phyloP scores from a whole-genome alignment of 2,797 vertebrate genomes.

The Borostomias antarcticus region DNA sequence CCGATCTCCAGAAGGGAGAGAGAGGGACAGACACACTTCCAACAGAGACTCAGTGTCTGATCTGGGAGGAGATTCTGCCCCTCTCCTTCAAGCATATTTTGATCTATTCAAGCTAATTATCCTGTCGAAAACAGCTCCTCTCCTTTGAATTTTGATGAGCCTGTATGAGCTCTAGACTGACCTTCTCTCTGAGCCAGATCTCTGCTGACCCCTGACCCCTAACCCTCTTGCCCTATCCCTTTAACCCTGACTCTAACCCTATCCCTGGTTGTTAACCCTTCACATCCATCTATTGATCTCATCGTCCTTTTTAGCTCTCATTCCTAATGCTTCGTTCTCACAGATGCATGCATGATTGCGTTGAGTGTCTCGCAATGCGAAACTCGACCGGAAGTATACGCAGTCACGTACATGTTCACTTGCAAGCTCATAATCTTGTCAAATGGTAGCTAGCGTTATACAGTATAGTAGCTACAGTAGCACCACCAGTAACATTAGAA shows the following conservation, averaged over 20 bases:
- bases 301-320: background rate
- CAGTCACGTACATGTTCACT: no score
- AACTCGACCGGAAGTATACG: no score
- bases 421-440: no score
- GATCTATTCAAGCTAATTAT: background rate
- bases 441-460: no score
- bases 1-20: no score
- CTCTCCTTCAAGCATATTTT: background rate
- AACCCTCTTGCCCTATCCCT: background rate
- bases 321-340: no score
- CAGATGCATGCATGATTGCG: no score
- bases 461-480: no score
- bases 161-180: background rate
- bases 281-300: slow-evolving; percentile 1
- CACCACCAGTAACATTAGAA: no score
- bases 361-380: no score
- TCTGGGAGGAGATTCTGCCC: background rate
- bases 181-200: background rate
- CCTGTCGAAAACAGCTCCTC: background rate
- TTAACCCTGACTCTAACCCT: no score
- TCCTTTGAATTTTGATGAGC: background rate
- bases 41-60: background rate
- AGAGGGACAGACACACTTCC: background rate
- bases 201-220: background rate
- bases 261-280: background rate